Percentiles rank a stretch among this genome's conserved stretches.
Evolutionary conservation across 2,888 invertebrate species (phyloP).

Genomic region (Azorinus chamasolen): DNA sequence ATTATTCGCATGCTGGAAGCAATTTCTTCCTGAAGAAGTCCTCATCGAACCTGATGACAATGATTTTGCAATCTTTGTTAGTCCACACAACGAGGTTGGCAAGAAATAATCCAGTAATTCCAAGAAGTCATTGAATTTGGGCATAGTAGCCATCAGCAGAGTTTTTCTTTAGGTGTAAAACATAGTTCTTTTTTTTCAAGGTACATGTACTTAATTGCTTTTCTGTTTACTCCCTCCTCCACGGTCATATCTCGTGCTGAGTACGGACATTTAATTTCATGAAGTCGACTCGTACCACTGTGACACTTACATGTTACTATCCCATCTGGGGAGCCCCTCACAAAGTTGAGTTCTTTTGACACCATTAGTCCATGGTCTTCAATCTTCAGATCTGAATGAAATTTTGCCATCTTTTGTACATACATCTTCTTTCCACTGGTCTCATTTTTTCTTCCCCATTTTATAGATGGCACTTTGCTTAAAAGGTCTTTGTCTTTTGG

Average conservation of each 20-base stretch:
- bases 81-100: slow-evolving; percentile 46
- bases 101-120: slow-evolving; percentile 1
- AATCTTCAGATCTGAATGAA: slow-evolving; percentile 13
- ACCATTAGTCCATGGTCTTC: slow-evolving; percentile 24
- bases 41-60: slow-evolving; percentile 13
- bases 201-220: slow-evolving; percentile 14
- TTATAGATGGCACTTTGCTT: slow-evolving; percentile 15
- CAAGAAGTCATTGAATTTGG: too few relatives aligned
- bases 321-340: slow-evolving; percentile 32
- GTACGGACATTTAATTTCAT: slow-evolving; percentile 43
- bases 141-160: slow-evolving; percentile 22
- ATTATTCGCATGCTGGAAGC: slow-evolving; percentile 9
- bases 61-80: slow-evolving; percentile 8
- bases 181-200: not conserved
- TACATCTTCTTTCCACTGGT: slow-evolving; percentile 12
- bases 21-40: slow-evolving; percentile 13
- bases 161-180: not conserved
- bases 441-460: slow-evolving; percentile 30
- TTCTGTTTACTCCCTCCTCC: slow-evolving; percentile 3
- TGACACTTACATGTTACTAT: slow-evolving; percentile 31
- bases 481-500: not conserved
- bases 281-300: not conserved
- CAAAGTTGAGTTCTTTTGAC: slow-evolving; percentile 8
- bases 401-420: not conserved
- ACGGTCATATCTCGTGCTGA: slow-evolving; percentile 8